Conservation (phyloP, 2,113 vertebrate species). For the Corythornis cristatus region DNA sequence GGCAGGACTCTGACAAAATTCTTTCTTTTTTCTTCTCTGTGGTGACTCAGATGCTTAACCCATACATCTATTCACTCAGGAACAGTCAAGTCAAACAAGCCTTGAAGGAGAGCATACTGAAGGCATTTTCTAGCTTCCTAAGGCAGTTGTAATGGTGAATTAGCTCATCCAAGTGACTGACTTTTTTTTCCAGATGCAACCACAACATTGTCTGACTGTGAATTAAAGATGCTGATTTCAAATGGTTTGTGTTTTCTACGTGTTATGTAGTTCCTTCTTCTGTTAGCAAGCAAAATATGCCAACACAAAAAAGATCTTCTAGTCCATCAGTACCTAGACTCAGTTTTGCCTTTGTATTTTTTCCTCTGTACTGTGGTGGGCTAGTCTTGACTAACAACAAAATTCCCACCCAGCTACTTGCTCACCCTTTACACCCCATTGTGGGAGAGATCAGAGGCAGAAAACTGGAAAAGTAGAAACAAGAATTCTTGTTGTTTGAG, state of each 20-base stretch:
- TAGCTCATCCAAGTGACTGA: background rate
- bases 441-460: background rate
- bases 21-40: conserved; percentile 58
- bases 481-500: background rate
- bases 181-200: background rate
- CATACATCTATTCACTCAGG: conserved; percentile 18
- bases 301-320: background rate
- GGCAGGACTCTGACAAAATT: conserved; percentile 32
- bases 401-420: background rate
- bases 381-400: background rate
- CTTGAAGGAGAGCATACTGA: background rate
- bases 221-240: background rate
- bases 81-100: conserved; percentile 18
- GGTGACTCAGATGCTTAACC: conserved; percentile 52
- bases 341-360: background rate
- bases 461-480: background rate
- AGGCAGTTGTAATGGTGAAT: background rate
- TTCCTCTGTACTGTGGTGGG: background rate
- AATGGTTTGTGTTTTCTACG: background rate
- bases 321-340: background rate
- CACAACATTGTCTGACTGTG: background rate
- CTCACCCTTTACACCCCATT: background rate
- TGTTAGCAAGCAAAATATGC: background rate
- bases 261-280: background rate
- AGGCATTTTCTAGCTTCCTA: background rate